Evolutionary conservation across 2,888 invertebrate genomes (phyloP), one percentile per base, ranked within the genome.

Genomic region (Eilema griseolum): DNA sequence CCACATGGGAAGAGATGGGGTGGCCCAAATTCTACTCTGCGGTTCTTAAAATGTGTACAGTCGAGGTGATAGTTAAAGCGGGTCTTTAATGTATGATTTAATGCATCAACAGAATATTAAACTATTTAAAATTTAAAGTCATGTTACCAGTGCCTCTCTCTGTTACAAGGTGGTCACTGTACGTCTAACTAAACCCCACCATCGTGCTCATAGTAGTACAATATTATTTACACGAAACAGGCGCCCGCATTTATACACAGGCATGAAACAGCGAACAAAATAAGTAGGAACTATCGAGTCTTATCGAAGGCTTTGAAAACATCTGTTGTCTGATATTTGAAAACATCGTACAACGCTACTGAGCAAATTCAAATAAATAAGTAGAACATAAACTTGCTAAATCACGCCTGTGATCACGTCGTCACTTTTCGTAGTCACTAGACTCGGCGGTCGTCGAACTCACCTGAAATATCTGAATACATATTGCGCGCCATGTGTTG

Each of bases 391-490:
- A 66, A 72, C 68, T 66, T 61, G 63, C n/a, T 52, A 52, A n/a
- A 52, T 52, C n/a, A 52, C 24, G 23, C 14, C 26, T 24, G 57
- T 59, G 57, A 37, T 59, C 60, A 41, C 12, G 57, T 33, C 41
- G 28, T 61, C n/a, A 65, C 28, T 57, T 61, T 33, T 65, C 69
- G 61, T 74, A 73, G 69, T 72, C 71, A 75, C 66, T 67, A 69
- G 64, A 72, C 70, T 73, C 77, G 69, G 75, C 75, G 84, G 82
- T 77, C 83, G 69, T 74, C 69, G 79, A 84, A 81, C 83, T 82
- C 76, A 84, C 83, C 85, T 85, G 84, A 86, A 85, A 86, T 86
- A 84, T 82, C 80, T 80, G 78, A 80, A 81, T 81, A 83, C 81
- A 81, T 83, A 83, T 82, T 85, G 78, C 79, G 74, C 77, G 77